Evolutionary conservation across 2,113 vertebrate species (phyloP).

Genomic region (Peromyscus californicus): DNA sequence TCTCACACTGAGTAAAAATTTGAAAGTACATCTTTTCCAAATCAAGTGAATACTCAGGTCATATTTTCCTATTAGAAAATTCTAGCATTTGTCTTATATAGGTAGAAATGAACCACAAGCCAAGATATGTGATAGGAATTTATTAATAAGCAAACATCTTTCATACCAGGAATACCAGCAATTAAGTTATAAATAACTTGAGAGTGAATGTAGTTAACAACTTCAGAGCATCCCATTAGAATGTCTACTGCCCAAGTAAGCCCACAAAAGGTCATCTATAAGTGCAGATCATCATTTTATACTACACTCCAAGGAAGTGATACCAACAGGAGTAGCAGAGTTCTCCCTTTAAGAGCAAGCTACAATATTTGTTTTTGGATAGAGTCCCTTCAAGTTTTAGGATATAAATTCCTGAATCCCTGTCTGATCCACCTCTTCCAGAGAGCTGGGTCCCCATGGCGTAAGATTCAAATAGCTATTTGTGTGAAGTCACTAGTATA

Average conservation of each 20-base stretch:
- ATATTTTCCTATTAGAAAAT: conserved; percentile 52
- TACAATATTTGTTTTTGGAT: neutral
- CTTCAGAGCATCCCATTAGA: conserved; percentile 34
- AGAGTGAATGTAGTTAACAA: conserved; percentile 57
- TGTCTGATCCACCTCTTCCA: neutral
- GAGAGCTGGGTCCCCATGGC: neutral
- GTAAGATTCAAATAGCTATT: neutral
- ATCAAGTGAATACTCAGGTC: neutral
- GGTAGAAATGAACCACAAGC: conserved; percentile 71
- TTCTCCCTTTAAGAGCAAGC: conserved; percentile 2
- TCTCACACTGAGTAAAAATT: neutral
- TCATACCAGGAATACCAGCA: conserved; percentile 64
- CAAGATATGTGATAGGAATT: conserved; percentile 69
- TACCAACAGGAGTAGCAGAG: neutral
- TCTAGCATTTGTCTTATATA: conserved; percentile 14
- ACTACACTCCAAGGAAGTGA: neutral
- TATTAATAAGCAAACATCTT: conserved; percentile 75
- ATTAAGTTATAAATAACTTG: conserved; percentile 58
- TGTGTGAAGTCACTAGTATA: neutral
- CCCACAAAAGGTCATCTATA: conserved; percentile 14
- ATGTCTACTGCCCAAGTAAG: conserved; percentile 39
- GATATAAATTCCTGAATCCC: neutral
- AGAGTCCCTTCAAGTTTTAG: neutral
- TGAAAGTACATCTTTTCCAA: neutral
- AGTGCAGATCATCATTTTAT: conserved; percentile 18